These are phyloP conservation scores for Scaptomyza hsui DNA, from an alignment of 1,140 invertebrate species.

Conservation along the genomic window DNA sequence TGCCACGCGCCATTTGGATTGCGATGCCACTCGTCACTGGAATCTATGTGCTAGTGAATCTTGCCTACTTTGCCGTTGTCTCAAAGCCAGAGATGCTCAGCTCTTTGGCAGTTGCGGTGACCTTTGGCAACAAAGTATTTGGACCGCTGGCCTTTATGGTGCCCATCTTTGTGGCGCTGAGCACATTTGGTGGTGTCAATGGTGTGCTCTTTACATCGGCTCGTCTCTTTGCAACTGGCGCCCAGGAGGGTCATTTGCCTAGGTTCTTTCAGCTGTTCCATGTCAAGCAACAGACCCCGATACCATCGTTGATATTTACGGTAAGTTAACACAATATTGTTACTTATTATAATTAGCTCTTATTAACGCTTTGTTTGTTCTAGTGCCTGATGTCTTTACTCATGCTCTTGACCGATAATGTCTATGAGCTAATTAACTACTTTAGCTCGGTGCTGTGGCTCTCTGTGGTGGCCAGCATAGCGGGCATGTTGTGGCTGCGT, in stretches of 20 bases:
- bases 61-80: conserved; percentile 95
- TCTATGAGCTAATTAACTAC: conserved; percentile 91
- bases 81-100: conserved; percentile 90
- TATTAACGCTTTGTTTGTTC: conserved; percentile 71
- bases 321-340: conserved; percentile 84
- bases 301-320: conserved; percentile 91
- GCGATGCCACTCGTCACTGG: conserved; percentile 93
- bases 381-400: conserved; percentile 89
- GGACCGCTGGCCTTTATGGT: conserved; percentile 91
- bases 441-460: conserved; percentile 92
- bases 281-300: conserved; percentile 89
- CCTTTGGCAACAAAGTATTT: conserved; percentile 92
- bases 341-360: conserved; percentile 2
- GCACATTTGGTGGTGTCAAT: conserved; percentile 94
- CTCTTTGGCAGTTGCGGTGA: conserved; percentile 93
- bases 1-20: conserved; percentile 94
- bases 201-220: conserved; percentile 96
- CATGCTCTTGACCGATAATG: conserved; percentile 89
- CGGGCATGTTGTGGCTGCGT: conserved; percentile 91
- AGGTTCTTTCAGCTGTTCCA: conserved; percentile 91
- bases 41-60: conserved; percentile 94
- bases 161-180: conserved; percentile 94
- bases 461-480: conserved; percentile 90
- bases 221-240: conserved; percentile 90
- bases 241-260: conserved; percentile 93